Evolutionary conservation across 2,888 invertebrate species (phyloP).

Genomic region (Mactromeris polynyma): DNA sequence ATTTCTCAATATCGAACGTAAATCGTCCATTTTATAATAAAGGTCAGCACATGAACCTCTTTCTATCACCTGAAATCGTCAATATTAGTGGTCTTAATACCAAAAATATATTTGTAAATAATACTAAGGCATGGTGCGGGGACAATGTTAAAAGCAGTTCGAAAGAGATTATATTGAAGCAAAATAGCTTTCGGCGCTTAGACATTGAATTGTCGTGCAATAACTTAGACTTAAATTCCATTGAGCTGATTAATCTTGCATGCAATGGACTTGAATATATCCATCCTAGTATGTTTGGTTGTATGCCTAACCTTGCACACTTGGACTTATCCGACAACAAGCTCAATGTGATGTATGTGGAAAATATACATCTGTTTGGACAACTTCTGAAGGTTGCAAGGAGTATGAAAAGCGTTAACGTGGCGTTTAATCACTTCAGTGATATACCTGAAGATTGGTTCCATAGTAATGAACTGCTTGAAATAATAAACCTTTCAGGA

Average conservation of each 20-base stretch:
- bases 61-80: background rate
- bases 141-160: background rate
- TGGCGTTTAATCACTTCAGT: background rate
- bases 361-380: background rate
- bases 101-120: background rate
- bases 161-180: background rate
- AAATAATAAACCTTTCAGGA: background rate
- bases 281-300: background rate
- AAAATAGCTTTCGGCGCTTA: background rate
- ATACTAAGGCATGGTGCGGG: background rate
- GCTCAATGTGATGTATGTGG: background rate
- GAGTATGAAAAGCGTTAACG: background rate
- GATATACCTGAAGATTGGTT: background rate
- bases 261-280: background rate
- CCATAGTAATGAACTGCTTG: background rate
- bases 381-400: background rate
- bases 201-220: background rate
- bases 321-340: background rate
- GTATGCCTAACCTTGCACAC: background rate
- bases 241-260: background rate
- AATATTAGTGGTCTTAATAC: no score
- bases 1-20: background rate
- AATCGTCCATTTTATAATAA: background rate
- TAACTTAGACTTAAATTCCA: background rate
- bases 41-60: background rate